Conservation (phyloP, 2,797 vertebrate genomes). For the Aeoliscus strigatus region DNA sequence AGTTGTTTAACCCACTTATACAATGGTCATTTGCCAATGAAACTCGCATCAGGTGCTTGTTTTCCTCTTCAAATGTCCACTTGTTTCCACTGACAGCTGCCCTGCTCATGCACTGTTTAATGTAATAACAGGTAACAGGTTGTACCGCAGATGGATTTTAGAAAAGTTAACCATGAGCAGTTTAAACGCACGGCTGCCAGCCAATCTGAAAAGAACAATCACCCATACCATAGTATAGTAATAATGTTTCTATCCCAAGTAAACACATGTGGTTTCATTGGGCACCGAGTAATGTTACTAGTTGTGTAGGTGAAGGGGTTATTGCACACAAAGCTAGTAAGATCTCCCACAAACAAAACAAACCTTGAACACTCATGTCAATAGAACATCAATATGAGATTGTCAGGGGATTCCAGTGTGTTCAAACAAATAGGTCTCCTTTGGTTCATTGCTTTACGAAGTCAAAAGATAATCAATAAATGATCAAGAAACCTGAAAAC, state of each 20-base stretch:
- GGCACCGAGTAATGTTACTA: neutral
- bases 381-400: conserved; percentile 18
- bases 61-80: no score
- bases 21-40: no score
- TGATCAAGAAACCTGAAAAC: conserved; percentile 2
- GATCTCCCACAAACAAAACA: neutral
- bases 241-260: neutral
- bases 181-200: no score
- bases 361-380: conserved; percentile 8
- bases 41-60: no score
- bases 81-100: no score
- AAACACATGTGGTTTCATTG: conserved; percentile 2
- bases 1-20: no score
- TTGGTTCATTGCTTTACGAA: conserved; percentile 14
- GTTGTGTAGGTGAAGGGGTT: neutral
- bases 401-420: conserved; percentile 5
- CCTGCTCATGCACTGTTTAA: no score
- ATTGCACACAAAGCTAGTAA: conserved; percentile 5
- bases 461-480: conserved; percentile 8
- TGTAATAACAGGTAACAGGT: no score
- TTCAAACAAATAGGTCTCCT: conserved; percentile 2
- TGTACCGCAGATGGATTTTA: no score
- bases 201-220: no score
- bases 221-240: no score
- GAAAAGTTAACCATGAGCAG: no score